Evolutionary conservation across 2,797 vertebrate genomes (phyloP), one percentile per base, ranked within the genome.

Genomic region (Tympanoctomys barrerae): DNA sequence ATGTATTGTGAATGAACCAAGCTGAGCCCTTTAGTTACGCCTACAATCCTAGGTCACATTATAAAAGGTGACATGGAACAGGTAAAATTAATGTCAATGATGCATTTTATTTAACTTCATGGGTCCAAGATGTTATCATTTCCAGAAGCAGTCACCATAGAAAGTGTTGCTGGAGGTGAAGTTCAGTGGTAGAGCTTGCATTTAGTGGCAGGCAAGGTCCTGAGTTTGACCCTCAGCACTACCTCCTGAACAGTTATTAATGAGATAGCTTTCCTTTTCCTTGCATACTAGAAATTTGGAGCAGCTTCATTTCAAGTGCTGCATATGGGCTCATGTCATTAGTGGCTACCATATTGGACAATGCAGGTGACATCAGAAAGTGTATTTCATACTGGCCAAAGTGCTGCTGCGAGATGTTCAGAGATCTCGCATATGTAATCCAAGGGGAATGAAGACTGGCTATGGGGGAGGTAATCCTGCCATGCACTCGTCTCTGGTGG

Each of bases 271-370:
- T 49, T 39, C 33, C 2, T 13, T 90, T 64, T n/a, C 39, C 77
- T 87, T 75, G 49, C 16, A 59, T 57, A 14, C 54, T 57, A 57
- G 14, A 57, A 57, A 0, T 61, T 18, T 66, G 89, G 36, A 82
- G 54, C 46, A 19, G 46, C 46, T 57, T 57, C 12, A 7, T 83
- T 79, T 70, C 46, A 36, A 3, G 28, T 33, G 6, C 42, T 46
- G 16, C 19, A 0, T 2, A 0, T 2, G 12, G 31, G 4, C 19
- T 31, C 19, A 1, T 4, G 70, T 33, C n/a, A 33, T 49, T 13
- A 59, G 2, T 80, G 82, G 52, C 28, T 64, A 8, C 71, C 16
- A 9, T 1, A 21, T 1, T 39, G 68, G 54, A 71, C 21, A 11
- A 19, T 8, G 26, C 13, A 0, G 31, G 2, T 12, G 73, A 82